These are phyloP conservation scores for Myiagra hebetior DNA, from an alignment of 2,113 vertebrate species.

Conservation along the genomic window DNA sequence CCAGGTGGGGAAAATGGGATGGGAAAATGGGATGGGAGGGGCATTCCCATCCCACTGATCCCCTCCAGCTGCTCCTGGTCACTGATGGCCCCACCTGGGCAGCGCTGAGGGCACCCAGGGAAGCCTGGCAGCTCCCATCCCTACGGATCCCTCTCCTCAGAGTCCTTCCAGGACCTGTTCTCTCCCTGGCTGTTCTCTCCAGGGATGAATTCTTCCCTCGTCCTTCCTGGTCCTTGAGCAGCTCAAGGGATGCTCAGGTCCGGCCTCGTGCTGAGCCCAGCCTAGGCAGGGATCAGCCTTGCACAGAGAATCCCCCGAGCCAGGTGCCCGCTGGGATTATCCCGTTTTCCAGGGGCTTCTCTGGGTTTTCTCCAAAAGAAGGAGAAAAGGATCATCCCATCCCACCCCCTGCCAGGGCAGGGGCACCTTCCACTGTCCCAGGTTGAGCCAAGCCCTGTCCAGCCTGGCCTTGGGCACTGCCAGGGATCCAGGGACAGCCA, in stretches of 20 bases:
- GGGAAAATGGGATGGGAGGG: not conserved
- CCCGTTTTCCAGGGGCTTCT: not conserved
- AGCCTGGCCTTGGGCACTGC: not conserved
- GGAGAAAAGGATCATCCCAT: not conserved
- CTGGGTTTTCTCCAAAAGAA: not conserved
- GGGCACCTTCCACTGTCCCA: not conserved
- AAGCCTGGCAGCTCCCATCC: rapidly evolving
- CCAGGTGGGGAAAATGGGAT: not conserved
- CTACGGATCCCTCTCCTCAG: rapidly evolving
- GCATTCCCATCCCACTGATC: rapidly evolving
- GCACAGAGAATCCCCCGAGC: not conserved
- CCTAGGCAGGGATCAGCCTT: not conserved
- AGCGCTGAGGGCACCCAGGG: not conserved
- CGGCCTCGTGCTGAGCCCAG: not conserved
- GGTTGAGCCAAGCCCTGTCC: not conserved
- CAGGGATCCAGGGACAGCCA: not conserved
- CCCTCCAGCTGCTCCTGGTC: rapidly evolving
- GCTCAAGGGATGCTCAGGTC: not conserved
- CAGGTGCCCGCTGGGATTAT: not conserved
- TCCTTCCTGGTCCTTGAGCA: not conserved
- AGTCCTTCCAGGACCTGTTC: not conserved
- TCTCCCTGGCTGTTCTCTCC: not conserved
- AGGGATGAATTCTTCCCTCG: rapidly evolving
- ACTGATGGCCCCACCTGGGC: not conserved
- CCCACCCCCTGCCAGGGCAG: not conserved